A percentile compares a stretch with the other conserved stretches of the same genome.
Conservation (phyloP, 2,797 vertebrate species). For the Cetoscarus ocellatus region DNA sequence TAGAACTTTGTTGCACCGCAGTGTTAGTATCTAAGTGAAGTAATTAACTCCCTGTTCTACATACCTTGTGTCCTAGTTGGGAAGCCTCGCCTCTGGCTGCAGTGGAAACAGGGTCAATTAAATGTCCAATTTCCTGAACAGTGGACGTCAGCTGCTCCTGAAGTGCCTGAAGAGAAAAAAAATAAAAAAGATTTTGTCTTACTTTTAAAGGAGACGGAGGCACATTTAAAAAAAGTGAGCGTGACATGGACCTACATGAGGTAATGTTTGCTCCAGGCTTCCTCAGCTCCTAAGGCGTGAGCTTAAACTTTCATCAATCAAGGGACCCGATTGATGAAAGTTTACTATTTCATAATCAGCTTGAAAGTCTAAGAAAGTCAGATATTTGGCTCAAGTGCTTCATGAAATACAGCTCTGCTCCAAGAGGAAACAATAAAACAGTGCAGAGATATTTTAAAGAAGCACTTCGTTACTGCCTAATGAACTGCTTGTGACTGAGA, state of each 20-base stretch:
- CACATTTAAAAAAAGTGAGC: slow-evolving; percentile 22
- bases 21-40: slow-evolving; percentile 32
- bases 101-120: slow-evolving; percentile 96
- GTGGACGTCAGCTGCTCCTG: slow-evolving; percentile 98
- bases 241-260: slow-evolving; percentile 7
- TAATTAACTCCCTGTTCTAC: slow-evolving; percentile 63
- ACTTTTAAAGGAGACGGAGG: slow-evolving; percentile 33
- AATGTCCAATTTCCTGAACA: slow-evolving; percentile 97
- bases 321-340: too few relatives aligned
- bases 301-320: background rate
- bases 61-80: slow-evolving; percentile 98
- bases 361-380: background rate
- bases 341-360: background rate
- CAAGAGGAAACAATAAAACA: background rate
- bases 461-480: background rate
- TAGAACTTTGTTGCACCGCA: slow-evolving; percentile 29
- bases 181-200: slow-evolving; percentile 42
- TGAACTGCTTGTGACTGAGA: slow-evolving; percentile 9
- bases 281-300: background rate
- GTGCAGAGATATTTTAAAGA: background rate
- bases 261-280: slow-evolving; percentile 14
- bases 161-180: slow-evolving; percentile 86
- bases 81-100: slow-evolving; percentile 96
- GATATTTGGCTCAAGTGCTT: too few relatives aligned
- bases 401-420: background rate